Percentiles rank a stretch among this genome's conserved stretches.
Conservation (phyloP, 2,888 invertebrate genomes). For the Drosophila siamana region DNA sequence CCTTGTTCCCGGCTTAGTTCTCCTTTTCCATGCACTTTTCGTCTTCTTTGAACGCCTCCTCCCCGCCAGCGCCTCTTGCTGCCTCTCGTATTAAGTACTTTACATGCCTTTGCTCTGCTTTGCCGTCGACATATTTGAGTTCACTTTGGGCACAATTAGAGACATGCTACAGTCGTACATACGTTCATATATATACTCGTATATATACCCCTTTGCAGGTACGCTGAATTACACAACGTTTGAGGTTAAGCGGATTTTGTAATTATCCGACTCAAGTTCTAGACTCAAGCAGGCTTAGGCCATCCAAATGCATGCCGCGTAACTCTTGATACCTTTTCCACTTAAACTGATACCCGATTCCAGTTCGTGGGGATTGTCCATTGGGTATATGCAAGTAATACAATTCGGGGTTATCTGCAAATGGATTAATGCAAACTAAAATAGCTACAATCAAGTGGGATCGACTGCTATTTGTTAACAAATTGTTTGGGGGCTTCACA, state of each 20-base stretch:
- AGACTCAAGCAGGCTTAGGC: constrained; percentile 47
- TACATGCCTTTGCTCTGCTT: constrained; percentile 29
- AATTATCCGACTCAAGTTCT: constrained; percentile 79
- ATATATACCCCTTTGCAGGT: constrained; percentile 36
- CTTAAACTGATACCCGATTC: neutral
- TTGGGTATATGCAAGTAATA: neutral
- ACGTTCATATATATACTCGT: neutral
- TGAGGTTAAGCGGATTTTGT: constrained; percentile 83
- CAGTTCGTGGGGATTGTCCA: neutral
- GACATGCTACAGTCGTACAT: constrained; percentile 47
- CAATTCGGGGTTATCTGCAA: neutral
- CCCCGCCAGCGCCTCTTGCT: neutral
- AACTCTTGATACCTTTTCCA: constrained; percentile 7
- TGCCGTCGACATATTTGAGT: constrained; percentile 56
- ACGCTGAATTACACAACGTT: constrained; percentile 82
- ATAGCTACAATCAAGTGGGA: no score
- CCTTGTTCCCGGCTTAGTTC: constrained; percentile 72
- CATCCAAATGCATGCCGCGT: constrained; percentile 17
- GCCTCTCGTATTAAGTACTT: constrained; percentile 55
- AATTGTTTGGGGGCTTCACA: no score
- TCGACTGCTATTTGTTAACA: no score
- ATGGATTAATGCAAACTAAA: neutral
- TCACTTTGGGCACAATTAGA: constrained; percentile 67
- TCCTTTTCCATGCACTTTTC: constrained; percentile 40
- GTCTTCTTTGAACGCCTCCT: constrained; percentile 25